phyloP scores from a whole-genome alignment of 2,888 invertebrate genomes.

The Homarus gammarus region DNA sequence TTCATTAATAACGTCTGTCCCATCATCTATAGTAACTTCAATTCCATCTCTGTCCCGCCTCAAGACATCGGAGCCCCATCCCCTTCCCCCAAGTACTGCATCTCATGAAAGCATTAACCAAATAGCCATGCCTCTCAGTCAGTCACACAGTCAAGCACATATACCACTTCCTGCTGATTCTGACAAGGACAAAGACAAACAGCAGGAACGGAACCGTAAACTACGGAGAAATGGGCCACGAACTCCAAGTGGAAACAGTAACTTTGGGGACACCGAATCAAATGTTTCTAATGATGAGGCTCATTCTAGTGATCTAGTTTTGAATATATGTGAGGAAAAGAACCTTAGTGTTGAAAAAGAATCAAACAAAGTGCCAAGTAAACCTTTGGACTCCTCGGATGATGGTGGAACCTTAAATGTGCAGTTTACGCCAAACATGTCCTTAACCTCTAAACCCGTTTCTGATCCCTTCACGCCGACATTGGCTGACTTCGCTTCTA shows the following conservation, averaged over 20 bases:
- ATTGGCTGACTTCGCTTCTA: slow-evolving; percentile 65
- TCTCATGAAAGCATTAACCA: slow-evolving; percentile 51
- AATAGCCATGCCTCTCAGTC: slow-evolving; percentile 38
- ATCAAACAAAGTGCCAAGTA: slow-evolving; percentile 70
- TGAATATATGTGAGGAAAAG: slow-evolving; percentile 74
- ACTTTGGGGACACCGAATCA: slow-evolving; percentile 62
- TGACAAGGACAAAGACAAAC: slow-evolving; percentile 58
- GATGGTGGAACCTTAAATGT: slow-evolving; percentile 66
- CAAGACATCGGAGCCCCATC: slow-evolving; percentile 38
- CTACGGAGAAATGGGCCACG: slow-evolving; percentile 68
- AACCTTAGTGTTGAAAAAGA: slow-evolving; percentile 72
- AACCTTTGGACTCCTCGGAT: slow-evolving; percentile 66
- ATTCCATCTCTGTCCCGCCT: slow-evolving; percentile 35
- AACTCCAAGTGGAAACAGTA: slow-evolving; percentile 65
- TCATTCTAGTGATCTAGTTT: slow-evolving; percentile 65
- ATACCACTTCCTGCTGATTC: slow-evolving; percentile 17
- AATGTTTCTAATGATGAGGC: slow-evolving; percentile 72
- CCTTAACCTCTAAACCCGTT: slow-evolving; percentile 20
- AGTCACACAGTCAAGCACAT: slow-evolving; percentile 37
- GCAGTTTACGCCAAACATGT: slow-evolving; percentile 64
- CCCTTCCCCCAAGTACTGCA: slow-evolving; percentile 27
- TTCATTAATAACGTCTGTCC: slow-evolving; percentile 42
- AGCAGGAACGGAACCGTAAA: slow-evolving; percentile 68
- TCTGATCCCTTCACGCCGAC: slow-evolving; percentile 70
- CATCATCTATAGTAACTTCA: slow-evolving; percentile 54